Percentiles rank a stretch among this genome's conserved stretches.
Evolutionary conservation across 2,888 invertebrate species (phyloP).

Genomic region (Parasteatoda lunata): DNA sequence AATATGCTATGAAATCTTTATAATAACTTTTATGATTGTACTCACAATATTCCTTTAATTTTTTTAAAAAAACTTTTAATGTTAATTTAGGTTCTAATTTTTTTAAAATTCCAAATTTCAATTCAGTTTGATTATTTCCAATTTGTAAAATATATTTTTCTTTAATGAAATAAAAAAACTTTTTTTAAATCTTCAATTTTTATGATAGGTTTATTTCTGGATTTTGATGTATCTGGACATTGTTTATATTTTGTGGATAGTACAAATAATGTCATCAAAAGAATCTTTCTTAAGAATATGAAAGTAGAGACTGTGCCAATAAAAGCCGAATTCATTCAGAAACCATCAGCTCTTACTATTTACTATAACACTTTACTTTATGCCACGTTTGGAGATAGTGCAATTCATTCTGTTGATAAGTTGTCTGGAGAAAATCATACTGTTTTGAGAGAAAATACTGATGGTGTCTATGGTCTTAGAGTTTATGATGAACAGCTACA

Average conservation of each 20-base stretch:
- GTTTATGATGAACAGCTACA: constrained; percentile 83
- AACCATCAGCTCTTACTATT: constrained; percentile 81
- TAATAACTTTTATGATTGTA: no score
- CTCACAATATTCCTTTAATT: no score
- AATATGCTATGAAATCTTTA: no score
- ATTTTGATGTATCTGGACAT: constrained; percentile 76
- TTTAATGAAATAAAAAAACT: no score
- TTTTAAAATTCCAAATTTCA: no score
- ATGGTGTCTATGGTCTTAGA: constrained; percentile 73
- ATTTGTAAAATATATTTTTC: no score
- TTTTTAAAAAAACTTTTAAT: no score
- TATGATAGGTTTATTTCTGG: constrained; percentile 79
- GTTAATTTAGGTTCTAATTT: no score
- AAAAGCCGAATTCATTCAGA: constrained; percentile 67
- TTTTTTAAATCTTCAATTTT: background rate
- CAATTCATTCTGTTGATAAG: constrained; percentile 81
- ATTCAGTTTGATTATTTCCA: no score
- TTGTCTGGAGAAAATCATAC: constrained; percentile 77
- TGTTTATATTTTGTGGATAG: constrained; percentile 84
- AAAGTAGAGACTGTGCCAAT: constrained; percentile 72
- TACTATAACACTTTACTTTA: constrained; percentile 79
- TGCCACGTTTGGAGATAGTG: constrained; percentile 81
- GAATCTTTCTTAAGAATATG: constrained; percentile 77
- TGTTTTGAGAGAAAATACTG: constrained; percentile 79
- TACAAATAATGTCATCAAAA: constrained; percentile 78